These are phyloP conservation scores for Callaeas wilsoni DNA, from an alignment of 2,113 vertebrate species.

Conservation along the genomic window DNA sequence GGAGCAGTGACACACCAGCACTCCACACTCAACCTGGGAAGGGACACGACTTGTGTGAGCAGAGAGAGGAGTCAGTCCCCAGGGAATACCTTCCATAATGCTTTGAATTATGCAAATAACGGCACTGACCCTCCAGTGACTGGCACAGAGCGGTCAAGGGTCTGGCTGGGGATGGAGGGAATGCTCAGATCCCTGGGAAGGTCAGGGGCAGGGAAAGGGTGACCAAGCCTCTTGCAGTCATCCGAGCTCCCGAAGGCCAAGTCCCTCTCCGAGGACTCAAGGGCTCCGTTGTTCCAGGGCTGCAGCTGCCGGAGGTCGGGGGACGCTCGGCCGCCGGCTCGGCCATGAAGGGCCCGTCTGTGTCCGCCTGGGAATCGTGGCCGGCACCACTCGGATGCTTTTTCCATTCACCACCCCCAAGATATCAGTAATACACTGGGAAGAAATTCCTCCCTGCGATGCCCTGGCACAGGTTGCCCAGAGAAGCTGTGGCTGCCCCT, in stretches of 20 bases:
- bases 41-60: rapidly evolving
- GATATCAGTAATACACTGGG: rapidly evolving
- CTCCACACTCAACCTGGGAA: not conserved
- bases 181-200: not conserved
- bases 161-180: not conserved
- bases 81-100: not conserved
- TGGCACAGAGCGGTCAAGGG: rapidly evolving
- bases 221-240: not conserved
- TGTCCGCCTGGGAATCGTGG: not conserved
- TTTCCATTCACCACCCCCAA: not conserved
- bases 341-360: not conserved
- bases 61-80: not conserved
- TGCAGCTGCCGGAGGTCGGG: not conserved
- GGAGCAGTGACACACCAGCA: not conserved
- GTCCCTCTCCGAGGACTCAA: not conserved
- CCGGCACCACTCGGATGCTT: not conserved
- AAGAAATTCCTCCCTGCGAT: not conserved
- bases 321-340: too few species aligned
- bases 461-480: not conserved
- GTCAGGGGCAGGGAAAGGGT: not conserved
- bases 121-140: not conserved
- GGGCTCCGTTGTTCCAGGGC: not conserved
- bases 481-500: not conserved
- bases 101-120: rapidly evolving
- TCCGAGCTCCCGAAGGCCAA: not conserved